Percentiles rank a stretch among this genome's conserved stretches.
Conservation (phyloP, 2,113 vertebrate genomes). For the Formicarius rufipectus region DNA sequence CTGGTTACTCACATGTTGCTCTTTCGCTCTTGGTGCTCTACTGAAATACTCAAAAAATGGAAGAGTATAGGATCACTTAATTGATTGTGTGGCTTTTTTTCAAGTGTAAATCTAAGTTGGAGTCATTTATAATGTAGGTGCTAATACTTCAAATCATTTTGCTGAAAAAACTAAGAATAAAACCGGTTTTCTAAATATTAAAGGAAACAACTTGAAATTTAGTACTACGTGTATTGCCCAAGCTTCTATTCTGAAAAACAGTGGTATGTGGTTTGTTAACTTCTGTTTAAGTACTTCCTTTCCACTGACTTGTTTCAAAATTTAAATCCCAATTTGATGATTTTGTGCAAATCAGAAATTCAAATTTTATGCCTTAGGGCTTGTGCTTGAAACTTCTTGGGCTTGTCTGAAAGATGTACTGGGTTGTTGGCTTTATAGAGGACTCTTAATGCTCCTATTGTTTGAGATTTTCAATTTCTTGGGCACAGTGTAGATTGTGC, state of each 20-base stretch:
- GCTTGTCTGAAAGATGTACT: background rate
- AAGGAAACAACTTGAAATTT: background rate
- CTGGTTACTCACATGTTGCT: background rate
- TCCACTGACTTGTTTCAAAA: background rate
- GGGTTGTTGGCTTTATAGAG: background rate
- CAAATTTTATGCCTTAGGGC: background rate
- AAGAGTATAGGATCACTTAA: background rate
- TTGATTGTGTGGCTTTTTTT: background rate
- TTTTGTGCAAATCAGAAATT: background rate
- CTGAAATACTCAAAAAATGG: background rate
- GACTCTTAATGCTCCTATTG: background rate
- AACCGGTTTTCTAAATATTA: slow-evolving; percentile 40
- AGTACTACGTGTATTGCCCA: background rate
- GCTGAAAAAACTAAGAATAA: slow-evolving; percentile 46
- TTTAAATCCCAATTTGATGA: background rate
- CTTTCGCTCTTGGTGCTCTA: slow-evolving; percentile 1
- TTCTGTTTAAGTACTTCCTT: background rate
- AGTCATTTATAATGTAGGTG: slow-evolving; percentile 25
- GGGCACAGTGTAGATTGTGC: background rate
- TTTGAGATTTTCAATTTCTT: background rate
- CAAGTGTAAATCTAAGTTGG: background rate
- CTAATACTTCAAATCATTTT: background rate
- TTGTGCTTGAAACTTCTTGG: background rate
- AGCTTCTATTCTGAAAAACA: background rate
- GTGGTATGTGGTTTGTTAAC: background rate